Evolutionary conservation across 2,797 vertebrate species (phyloP), one percentile per base, ranked within the genome.

Genomic region (Propithecus deckenii): DNA sequence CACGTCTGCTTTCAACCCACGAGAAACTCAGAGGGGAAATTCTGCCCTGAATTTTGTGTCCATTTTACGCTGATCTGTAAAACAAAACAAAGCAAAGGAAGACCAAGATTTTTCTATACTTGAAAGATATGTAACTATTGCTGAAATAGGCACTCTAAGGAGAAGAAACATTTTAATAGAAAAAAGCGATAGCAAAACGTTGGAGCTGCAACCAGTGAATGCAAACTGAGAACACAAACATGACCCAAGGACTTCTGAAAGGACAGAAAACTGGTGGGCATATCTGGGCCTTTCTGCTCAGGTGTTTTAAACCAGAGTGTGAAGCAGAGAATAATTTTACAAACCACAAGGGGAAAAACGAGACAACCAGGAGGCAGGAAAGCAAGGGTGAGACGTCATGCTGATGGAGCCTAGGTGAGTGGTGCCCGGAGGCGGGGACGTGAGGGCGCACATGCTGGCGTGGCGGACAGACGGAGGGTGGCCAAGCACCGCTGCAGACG

Each of bases 381-480:
- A 57, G 69, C 38, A n/a, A 17, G 67, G 18, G 35, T 0, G 43
- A 38, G 89, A 30, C 35, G 6, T 0, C 61, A 32, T 41, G n/a
- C 74, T 65, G 78, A 25, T 0, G 38, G 72, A 12, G 5, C 50
- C 65, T 2, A 2, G 30, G 17, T 4, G 69, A 25, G 74, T 0
- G 4, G 23, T 12, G 3, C n/a, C 0, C 1, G 65, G 67, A 4
- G 52, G 69, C 59, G 30, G 28, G 50, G 41, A 2, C 0, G 57
- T 38, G 89, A 25, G 2, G 71, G 57, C 2, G 12, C 11, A 35
- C 69, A 46, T 30, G 90, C 17, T 0, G 81, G 22, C 8, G 4
- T 2, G 4, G 20, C 0, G 3, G 78, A 50, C 1, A 4, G 35
- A 38, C 3, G 1, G 38, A 9, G 4, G 30, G 30, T 1, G 1